Conservation (phyloP, 2,113 vertebrate species). For the Phasianus colchicus region DNA sequence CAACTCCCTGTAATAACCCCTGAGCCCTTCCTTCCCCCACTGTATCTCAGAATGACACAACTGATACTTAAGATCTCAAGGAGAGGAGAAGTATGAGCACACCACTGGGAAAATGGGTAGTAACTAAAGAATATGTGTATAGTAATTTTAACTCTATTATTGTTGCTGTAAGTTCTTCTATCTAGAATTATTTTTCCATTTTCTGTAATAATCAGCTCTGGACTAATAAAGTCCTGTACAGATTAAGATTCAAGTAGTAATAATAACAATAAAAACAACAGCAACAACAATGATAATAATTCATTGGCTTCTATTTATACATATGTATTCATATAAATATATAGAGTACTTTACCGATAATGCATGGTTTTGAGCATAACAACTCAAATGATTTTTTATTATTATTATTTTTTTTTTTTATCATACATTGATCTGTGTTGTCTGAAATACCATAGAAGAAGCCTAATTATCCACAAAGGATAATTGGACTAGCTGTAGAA, state of each 20-base stretch:
- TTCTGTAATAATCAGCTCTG: neutral
- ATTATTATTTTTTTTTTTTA: no score
- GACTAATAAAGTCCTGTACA: neutral
- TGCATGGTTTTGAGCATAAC: neutral
- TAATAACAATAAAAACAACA: neutral
- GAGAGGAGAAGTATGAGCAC: no score
- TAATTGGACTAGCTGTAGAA: neutral
- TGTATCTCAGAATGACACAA: no score
- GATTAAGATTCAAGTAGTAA: neutral
- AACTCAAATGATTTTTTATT: neutral
- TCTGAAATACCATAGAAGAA: neutral
- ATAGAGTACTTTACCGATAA: neutral
- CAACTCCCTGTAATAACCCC: neutral
- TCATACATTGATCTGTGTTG: neutral
- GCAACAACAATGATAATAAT: no score
- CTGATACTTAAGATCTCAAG: no score
- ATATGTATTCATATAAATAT: neutral
- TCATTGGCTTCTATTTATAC: neutral
- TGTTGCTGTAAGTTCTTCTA: neutral
- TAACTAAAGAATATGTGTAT: no score
- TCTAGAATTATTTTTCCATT: neutral
- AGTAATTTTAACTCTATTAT: no score
- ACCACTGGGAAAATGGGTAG: no score
- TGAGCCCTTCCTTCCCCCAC: neutral
- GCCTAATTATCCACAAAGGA: neutral